phyloP scores from a whole-genome alignment of 2,797 vertebrate genomes.

The Lophotriccus pileatus region DNA sequence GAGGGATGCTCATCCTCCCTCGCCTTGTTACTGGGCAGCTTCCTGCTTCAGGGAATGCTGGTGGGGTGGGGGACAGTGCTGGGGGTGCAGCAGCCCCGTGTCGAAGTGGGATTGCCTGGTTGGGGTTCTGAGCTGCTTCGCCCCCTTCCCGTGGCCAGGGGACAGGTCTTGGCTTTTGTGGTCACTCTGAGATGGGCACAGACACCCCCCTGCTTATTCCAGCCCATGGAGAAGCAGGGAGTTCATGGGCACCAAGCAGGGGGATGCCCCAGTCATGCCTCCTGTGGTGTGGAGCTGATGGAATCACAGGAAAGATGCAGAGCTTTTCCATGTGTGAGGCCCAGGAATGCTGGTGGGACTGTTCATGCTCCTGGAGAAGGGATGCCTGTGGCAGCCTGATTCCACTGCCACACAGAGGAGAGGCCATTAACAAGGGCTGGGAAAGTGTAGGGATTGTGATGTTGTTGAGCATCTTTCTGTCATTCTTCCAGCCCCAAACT shows the following conservation, averaged over 20 bases:
- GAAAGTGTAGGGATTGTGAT: background rate
- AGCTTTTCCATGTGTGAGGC: rapidly evolving
- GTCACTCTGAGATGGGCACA: background rate
- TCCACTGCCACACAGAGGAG: rapidly evolving
- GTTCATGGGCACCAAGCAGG: background rate
- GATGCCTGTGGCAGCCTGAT: background rate
- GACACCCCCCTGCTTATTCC: background rate
- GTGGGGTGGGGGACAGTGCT: background rate
- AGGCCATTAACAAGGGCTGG: too few species aligned
- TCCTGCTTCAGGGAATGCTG: background rate
- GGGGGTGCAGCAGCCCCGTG: background rate
- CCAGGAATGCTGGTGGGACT: background rate
- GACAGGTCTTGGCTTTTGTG: background rate
- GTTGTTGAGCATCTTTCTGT: background rate
- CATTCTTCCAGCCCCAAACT: background rate
- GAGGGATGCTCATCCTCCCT: background rate
- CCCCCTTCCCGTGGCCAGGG: rapidly evolving
- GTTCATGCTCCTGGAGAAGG: rapidly evolving
- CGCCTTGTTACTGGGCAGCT: background rate
- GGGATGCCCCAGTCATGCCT: background rate
- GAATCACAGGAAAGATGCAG: rapidly evolving
- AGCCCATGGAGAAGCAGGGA: background rate
- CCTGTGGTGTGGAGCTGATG: rapidly evolving
- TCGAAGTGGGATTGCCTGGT: background rate
- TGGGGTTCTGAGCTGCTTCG: background rate